Percentiles rank a stretch among this genome's conserved stretches.
Evolutionary conservation across 2,797 vertebrate species (phyloP).

Genomic region (Eidolon dupreanum): DNA sequence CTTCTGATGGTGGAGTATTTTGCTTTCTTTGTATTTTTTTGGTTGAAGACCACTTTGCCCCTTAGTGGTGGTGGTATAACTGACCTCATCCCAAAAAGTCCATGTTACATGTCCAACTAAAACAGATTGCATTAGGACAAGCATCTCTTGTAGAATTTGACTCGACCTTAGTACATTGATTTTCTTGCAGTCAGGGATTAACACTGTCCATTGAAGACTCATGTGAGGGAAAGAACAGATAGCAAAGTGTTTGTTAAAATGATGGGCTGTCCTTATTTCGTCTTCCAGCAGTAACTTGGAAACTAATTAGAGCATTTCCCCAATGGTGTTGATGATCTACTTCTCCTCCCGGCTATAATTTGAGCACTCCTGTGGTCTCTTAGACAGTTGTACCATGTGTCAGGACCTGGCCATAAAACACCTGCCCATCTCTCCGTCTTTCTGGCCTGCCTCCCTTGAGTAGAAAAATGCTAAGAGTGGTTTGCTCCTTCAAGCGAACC

Average conservation of each 20-base stretch:
- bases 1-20: background rate
- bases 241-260: constrained; percentile 43
- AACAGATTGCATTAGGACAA: background rate
- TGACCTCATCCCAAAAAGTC: background rate
- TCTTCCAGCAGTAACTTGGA: constrained; percentile 46
- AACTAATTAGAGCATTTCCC: constrained; percentile 74
- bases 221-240: background rate
- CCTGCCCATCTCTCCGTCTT: background rate
- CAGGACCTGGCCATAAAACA: background rate
- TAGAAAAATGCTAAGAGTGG: background rate
- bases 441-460: background rate
- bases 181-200: constrained; percentile 27
- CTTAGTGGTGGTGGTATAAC: background rate
- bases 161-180: background rate
- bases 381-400: background rate
- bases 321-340: background rate
- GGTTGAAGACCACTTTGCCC: background rate
- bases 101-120: background rate
- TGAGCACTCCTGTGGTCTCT: background rate
- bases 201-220: background rate
- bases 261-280: constrained; percentile 43
- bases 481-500: background rate
- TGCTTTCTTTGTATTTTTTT: background rate
- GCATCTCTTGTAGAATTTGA: background rate
- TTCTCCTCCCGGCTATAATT: constrained; percentile 23